A percentile compares a stretch with the other conserved stretches of the same genome.
phyloP scores from a whole-genome alignment of 1,140 invertebrate genomes.

The Nymphalis io region DNA sequence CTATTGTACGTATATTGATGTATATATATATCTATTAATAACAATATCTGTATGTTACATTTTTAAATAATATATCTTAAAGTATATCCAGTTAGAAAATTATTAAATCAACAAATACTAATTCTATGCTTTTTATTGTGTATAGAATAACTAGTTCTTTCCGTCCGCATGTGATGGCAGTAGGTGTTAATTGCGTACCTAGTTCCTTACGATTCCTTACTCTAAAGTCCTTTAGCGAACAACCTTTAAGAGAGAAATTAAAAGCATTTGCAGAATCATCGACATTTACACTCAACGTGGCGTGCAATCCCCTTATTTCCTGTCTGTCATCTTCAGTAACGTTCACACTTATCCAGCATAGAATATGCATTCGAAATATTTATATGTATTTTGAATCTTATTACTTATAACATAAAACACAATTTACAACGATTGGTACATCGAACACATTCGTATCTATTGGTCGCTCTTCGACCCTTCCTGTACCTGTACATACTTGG shows the following conservation, averaged over 20 bases:
- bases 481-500: slow-evolving; percentile 10
- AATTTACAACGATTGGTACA: background rate
- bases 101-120: no score
- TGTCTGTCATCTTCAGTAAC: slow-evolving; percentile 16
- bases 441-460: background rate
- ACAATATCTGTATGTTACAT: no score
- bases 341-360: slow-evolving; percentile 6
- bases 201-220: background rate
- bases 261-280: slow-evolving; percentile 23
- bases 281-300: slow-evolving; percentile 13
- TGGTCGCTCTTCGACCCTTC: slow-evolving; percentile 6
- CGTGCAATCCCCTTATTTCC: slow-evolving; percentile 20
- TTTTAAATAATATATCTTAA: no score
- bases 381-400: background rate
- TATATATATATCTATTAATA: no score
- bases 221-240: background rate
- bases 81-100: no score
- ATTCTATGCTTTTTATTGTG: no score
- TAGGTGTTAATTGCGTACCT: no score
- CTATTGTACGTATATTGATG: no score
- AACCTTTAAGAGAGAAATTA: slow-evolving; percentile 7
- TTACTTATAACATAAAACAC: background rate
- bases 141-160: no score
- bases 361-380: slow-evolving; percentile 8
- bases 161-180: no score